These are phyloP conservation scores for Agonopterix heracliana DNA, from an alignment of 2,888 invertebrate species.

Conservation along the genomic window DNA sequence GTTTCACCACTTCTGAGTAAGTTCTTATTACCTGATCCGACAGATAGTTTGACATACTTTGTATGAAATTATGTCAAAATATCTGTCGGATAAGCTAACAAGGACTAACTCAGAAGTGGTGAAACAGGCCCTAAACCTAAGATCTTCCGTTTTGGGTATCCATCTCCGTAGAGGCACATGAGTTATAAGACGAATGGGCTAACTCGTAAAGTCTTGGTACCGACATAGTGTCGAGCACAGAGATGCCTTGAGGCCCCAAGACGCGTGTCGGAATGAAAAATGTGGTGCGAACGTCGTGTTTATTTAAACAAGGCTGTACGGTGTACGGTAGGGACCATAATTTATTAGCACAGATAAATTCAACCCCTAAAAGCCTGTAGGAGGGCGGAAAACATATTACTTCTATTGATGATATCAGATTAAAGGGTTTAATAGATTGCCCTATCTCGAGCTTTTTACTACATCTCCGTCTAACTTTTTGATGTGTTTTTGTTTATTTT, in stretches of 20 bases:
- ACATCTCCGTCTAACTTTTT: too few species aligned
- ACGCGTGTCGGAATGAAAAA: constrained; percentile 50
- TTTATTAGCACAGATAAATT: constrained; percentile 65
- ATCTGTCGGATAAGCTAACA: too few species aligned
- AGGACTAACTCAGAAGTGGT: too few species aligned
- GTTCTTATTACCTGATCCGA: too few species aligned
- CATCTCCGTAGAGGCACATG: too few species aligned
- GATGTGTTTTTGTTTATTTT: too few species aligned
- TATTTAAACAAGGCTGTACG: constrained; percentile 52
- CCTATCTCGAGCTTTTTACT: neutral
- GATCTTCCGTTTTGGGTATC: too few species aligned
- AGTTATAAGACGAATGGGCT: too few species aligned
- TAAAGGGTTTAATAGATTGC: constrained; percentile 7
- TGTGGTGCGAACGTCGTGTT: constrained; percentile 59
- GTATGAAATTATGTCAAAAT: too few species aligned
- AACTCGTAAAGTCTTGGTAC: neutral
- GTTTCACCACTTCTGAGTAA: too few species aligned
- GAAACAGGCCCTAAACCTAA: too few species aligned
- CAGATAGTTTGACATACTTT: too few species aligned
- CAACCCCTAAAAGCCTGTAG: constrained; percentile 40
- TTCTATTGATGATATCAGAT: constrained; percentile 44
- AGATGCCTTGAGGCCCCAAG: constrained; percentile 27
- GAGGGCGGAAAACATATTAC: constrained; percentile 38
- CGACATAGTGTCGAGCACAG: neutral
- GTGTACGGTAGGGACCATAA: constrained; percentile 36